Evolutionary conservation across 1,140 invertebrate species (phyloP), one percentile per base, ranked within the genome.

Genomic region (Geopemphigus sp.): DNA sequence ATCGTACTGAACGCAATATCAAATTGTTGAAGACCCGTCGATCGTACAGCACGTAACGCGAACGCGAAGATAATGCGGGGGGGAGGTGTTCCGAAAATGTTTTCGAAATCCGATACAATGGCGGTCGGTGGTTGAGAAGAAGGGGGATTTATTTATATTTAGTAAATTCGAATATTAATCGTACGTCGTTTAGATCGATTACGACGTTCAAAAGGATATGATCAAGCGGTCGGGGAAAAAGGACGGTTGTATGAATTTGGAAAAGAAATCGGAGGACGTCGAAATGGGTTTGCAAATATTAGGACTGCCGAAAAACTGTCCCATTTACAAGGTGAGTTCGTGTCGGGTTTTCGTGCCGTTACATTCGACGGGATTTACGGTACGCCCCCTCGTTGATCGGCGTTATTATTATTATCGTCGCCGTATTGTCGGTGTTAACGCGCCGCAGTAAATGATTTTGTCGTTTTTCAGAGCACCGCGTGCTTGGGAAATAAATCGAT

Each of bases 401-500:
- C 19, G 47, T 57, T 3, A 24, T 24, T 1, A 26, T 0, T 24
- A 1, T 12, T 26, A 59, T 24, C 26, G 10, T 59, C 12, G 22
- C n/a, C n/a, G n/a, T n/a, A 19, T 19, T 54, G 1, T 54, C 17
- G 15, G 15, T 54, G 53, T 54, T 3, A 8, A 50, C 14, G 47
- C 11, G 29, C 10, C 6, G 39, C 1, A 12, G n/a, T 24, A n/a
- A 10, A 66, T 47, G 29, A 53, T 53, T 19, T 70, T 54, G n/a
- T 54, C 10, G 22, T 24, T 54, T 68, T 50, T 1, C 14, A 78
- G 74, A 39, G 57, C 5, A 50, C 24, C 3, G 15, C 50, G 12
- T 78, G 74, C 22, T 19, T 78, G 14, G 45, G n/a, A 12, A 47
- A 12, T 8, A 61, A 61, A 78, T 45, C 74, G 10, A 61, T 78